A percentile compares a stretch with the other conserved stretches of the same genome.
phyloP scores from a whole-genome alignment of 1,140 invertebrate genomes.

The Philotrypesis tridentata region DNA sequence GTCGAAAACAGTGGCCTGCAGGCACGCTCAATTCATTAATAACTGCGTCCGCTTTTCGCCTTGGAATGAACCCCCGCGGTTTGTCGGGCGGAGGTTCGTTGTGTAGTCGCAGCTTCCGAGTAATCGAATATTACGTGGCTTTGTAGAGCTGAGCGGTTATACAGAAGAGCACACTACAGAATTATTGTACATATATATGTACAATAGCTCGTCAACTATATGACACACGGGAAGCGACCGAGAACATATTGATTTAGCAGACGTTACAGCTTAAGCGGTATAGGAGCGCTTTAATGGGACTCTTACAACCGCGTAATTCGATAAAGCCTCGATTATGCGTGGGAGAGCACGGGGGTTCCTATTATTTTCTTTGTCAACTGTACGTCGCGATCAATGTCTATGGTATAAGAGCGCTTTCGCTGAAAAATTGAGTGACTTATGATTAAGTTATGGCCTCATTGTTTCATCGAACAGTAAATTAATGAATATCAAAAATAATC shows the following conservation, averaged over 20 bases:
- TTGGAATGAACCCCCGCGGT: conserved; percentile 12
- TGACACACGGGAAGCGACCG: not conserved
- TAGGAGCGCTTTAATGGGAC: conserved; percentile 31
- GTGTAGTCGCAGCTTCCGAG: not conserved
- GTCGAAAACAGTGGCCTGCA: not conserved
- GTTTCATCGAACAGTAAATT: no score
- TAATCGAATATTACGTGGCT: conserved; percentile 41
- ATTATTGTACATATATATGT: not conserved
- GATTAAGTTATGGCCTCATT: no score
- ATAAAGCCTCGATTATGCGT: conserved; percentile 30
- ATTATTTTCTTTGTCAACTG: conserved; percentile 11
- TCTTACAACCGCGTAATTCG: conserved; percentile 41
- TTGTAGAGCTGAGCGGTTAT: not conserved
- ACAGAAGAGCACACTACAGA: not conserved
- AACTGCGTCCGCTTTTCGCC: conserved; percentile 14
- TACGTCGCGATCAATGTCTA: conserved; percentile 14
- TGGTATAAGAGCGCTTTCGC: not conserved
- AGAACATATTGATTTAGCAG: conserved; percentile 43
- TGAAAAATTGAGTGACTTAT: conserved; percentile 43
- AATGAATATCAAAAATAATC: no score
- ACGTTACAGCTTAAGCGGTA: conserved; percentile 9
- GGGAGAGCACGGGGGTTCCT: not conserved
- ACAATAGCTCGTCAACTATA: not conserved
- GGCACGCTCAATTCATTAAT: conserved; percentile 17
- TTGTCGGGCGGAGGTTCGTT: not conserved